Percentiles rank a stretch among this genome's conserved stretches.
phyloP scores from a whole-genome alignment of 1,140 invertebrate genomes.

The Nephotettix cincticeps region DNA sequence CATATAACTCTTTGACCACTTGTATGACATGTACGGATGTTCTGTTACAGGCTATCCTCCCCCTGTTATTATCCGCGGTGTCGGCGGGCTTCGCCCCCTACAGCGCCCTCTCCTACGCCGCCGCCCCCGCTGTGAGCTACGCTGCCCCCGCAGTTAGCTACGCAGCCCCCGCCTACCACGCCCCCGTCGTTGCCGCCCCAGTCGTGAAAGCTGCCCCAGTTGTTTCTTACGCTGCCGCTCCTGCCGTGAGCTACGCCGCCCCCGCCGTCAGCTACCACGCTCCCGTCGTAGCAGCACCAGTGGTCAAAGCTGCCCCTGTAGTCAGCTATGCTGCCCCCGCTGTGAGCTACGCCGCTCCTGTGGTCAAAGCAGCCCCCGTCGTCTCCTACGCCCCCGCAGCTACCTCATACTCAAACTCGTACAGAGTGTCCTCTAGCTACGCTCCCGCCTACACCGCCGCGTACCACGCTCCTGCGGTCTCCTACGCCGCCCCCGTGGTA shows the following conservation, averaged over 20 bases:
- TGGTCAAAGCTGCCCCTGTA: slow-evolving; percentile 27
- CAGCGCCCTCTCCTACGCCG: slow-evolving; percentile 38
- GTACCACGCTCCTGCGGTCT: slow-evolving; percentile 32
- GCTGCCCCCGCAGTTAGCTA: slow-evolving; percentile 12
- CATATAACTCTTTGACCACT: too few species aligned
- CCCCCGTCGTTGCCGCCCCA: not conserved
- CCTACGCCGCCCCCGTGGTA: slow-evolving; percentile 43
- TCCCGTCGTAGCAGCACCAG: slow-evolving; percentile 30
- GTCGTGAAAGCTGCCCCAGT: not conserved
- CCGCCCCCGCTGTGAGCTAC: slow-evolving; percentile 32
- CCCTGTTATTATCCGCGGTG: not conserved
- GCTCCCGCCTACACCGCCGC: too few species aligned
- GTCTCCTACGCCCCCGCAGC: slow-evolving; percentile 19
- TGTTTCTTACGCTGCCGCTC: not conserved
- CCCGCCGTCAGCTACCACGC: slow-evolving; percentile 33
- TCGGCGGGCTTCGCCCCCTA: slow-evolving; percentile 13
- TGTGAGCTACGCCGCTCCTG: not conserved
- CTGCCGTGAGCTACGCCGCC: slow-evolving; percentile 11
- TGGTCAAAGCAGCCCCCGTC: slow-evolving; percentile 8
- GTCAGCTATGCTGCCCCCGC: not conserved
- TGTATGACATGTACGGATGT: too few species aligned
- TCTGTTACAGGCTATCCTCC: too few species aligned
- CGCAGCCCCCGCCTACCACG: not conserved
- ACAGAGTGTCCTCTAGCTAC: slow-evolving; percentile 34
- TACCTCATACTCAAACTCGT: slow-evolving; percentile 35